Evolutionary conservation across 2,797 vertebrate genomes (phyloP).

Genomic region (Dallia pectoralis): DNA sequence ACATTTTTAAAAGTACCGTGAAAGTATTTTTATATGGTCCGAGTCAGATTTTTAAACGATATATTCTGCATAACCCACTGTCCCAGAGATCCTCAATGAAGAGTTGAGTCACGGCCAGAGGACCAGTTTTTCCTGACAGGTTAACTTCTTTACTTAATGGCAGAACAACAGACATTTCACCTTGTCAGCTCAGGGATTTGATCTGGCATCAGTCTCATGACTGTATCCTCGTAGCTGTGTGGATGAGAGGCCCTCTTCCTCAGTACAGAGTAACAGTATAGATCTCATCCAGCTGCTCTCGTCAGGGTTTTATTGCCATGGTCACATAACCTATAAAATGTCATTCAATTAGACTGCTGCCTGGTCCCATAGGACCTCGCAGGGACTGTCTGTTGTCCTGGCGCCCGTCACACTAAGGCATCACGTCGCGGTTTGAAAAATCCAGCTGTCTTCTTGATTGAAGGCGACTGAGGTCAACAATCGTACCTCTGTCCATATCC

Average conservation of each 20-base stretch:
- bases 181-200: too few relatives aligned
- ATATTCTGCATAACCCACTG: too few relatives aligned
- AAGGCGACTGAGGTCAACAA: too few relatives aligned
- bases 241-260: neutral
- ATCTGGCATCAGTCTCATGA: neutral
- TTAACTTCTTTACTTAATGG: too few relatives aligned
- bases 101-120: too few relatives aligned
- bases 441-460: neutral
- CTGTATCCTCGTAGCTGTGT: neutral
- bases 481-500: neutral
- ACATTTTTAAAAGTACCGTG: neutral
- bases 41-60: too few relatives aligned
- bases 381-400: neutral
- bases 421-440: neutral
- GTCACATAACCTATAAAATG: slow-evolving; percentile 26
- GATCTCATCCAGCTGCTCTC: slow-evolving; percentile 37
- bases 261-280: slow-evolving; percentile 13
- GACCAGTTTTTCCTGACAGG: too few relatives aligned
- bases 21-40: too few relatives aligned
- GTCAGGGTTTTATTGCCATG: slow-evolving; percentile 14
- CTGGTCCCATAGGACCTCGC: neutral
- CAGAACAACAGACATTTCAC: too few relatives aligned
- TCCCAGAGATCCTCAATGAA: too few relatives aligned
- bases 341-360: slow-evolving; percentile 24
- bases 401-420: neutral